These are phyloP conservation scores for Melanchra persicariae DNA, from an alignment of 2,888 invertebrate genomes.

Conservation along the genomic window DNA sequence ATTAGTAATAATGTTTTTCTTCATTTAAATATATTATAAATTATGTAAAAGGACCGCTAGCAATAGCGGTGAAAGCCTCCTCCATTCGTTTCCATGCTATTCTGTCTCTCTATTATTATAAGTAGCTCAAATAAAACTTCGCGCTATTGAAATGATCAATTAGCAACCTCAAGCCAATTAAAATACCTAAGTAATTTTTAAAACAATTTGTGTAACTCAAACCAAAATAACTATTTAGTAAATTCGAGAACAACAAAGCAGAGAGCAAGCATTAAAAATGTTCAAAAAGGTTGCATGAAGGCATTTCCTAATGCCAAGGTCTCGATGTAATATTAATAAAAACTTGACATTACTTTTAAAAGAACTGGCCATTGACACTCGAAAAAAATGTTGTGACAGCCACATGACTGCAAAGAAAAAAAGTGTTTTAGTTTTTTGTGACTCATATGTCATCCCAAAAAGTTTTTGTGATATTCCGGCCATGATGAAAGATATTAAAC, in stretches of 20 bases:
- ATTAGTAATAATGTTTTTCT: too few relatives aligned
- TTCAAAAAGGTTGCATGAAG: constrained; percentile 55
- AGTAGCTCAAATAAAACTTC: constrained; percentile 2
- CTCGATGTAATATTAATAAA: constrained; percentile 42
- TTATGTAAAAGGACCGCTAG: too few relatives aligned
- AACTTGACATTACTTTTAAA: constrained; percentile 55
- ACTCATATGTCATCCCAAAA: constrained; percentile 47
- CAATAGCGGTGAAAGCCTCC: too few relatives aligned
- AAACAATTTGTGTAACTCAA: constrained; percentile 12
- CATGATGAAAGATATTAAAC: constrained; percentile 43
- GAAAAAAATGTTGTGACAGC: constrained; percentile 62
- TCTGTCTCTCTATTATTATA: too few relatives aligned
- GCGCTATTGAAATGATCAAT: constrained; percentile 7
- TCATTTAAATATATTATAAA: too few relatives aligned
- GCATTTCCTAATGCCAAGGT: constrained; percentile 64
- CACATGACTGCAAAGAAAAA: constrained; percentile 27
- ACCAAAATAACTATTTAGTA: constrained; percentile 9
- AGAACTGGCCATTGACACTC: constrained; percentile 42
- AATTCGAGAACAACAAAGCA: constrained; percentile 31
- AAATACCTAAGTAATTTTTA: constrained; percentile 28
- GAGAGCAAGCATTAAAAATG: constrained; percentile 37
- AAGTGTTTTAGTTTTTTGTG: constrained; percentile 45
- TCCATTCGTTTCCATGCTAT: too few relatives aligned
- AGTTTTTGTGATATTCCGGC: constrained; percentile 43
- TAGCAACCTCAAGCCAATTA: constrained; percentile 6